Base-by-base conservation (phyloP, 2,888 invertebrate genomes). In the Zonitis immaculata region DNA sequence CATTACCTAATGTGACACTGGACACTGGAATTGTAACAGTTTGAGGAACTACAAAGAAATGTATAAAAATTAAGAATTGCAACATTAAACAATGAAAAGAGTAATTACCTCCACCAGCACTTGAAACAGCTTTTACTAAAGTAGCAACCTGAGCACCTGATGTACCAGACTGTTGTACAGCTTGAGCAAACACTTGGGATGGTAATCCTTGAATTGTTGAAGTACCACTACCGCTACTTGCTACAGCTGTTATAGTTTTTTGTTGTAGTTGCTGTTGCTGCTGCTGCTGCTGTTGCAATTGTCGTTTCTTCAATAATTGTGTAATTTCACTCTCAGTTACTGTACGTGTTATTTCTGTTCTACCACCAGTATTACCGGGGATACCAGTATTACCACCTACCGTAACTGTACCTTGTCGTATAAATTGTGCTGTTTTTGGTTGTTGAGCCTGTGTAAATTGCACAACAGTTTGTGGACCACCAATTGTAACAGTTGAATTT, bases 41-140 rank as follows among this genome's bases (percentile, higher is more conserved):
- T 65, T 74, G 75, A 1, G 72, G 69, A 11, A 67, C 76, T 74
- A 51, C 26, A 69, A 50, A 43, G 26, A 16, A 51, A 47, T n/a
- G 16, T 25, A 18, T 6, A 12, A 22, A 22, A 20, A n/a, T 9
- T 27, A 9, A n/a, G 16, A 42, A 44, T 45, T 16, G n/a, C n/a
- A 51, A 6, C 14, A 6, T 35, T 22, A 45, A 16, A 44, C 3
- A 14, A 56, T 52, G 47, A 12, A 45, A 25, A 32, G 8, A n/a
- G 18, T 11, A 57, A 59, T 61, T 57, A 68, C 69, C 67, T 57
- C 73, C 73, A 45, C 73, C 66, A 42, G 74, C 59, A 44, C 77
- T 74, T 1, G 79, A 73, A 43, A 81, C 80, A 0, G 85, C 79
- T 67, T 86, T 86, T 1, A 86, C 86, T 47, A 86, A 72, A 0